Evolutionary conservation across 2,113 vertebrate genomes (phyloP).

Genomic region (Plotosus lineatus): DNA sequence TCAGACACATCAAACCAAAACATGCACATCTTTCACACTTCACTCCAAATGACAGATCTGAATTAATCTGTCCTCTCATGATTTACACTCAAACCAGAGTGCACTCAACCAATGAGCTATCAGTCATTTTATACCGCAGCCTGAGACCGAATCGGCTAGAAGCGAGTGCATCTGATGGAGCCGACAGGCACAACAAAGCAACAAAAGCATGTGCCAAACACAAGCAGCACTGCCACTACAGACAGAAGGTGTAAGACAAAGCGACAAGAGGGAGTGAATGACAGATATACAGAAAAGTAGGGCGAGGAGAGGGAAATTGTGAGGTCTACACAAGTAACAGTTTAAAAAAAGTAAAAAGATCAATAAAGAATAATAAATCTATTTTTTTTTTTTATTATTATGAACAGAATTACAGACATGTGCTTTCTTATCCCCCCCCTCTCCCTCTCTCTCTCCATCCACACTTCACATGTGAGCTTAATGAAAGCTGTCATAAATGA

Average conservation of each 20-base stretch:
- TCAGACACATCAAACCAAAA: neutral
- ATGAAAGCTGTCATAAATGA: neutral
- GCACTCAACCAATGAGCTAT: neutral
- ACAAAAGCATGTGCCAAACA: slow-evolving; percentile 35
- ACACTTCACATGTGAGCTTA: neutral
- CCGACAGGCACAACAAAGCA: slow-evolving; percentile 24
- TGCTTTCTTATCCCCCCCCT: neutral
- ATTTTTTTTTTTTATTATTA: too few relatives aligned
- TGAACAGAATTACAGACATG: neutral
- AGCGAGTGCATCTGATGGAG: slow-evolving; percentile 12
- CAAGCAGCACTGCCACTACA: slow-evolving; percentile 10
- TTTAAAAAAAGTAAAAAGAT: neutral
- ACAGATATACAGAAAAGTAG: neutral
- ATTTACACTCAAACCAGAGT: slow-evolving; percentile 30
- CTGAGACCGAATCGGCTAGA: slow-evolving; percentile 44
- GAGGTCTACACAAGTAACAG: neutral
- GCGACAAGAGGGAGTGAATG: neutral
- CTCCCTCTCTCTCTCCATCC: neutral
- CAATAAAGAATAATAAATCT: slow-evolving; percentile 1
- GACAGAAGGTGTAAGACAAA: neutral
- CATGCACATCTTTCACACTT: neutral
- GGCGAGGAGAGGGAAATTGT: neutral
- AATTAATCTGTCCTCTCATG: neutral
- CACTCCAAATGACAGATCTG: neutral
- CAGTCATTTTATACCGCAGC: slow-evolving; percentile 7